Base-by-base conservation (phyloP, 2,113 vertebrate genomes). In the Rhinoptilus africanus region DNA sequence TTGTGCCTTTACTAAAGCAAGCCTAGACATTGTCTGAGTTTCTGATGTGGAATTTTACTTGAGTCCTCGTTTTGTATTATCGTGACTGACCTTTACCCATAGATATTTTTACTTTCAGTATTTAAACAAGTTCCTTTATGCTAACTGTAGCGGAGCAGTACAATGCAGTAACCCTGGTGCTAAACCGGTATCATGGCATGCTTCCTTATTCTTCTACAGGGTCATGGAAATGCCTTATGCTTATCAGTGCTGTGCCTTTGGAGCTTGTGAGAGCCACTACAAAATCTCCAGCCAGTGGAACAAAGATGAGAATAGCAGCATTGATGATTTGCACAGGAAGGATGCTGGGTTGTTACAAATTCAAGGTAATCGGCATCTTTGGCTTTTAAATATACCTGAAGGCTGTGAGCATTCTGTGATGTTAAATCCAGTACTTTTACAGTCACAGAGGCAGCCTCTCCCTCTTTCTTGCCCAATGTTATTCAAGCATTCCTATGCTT, bases 191-290 rank as follows among this genome's bases (percentile, higher is more conserved):
- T 88, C 24, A n/a, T 45, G 21, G 20, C 50, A 12, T 72, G 45
- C 86, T 95, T 87, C 79, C 76, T 96, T 89, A 45, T 93, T 96
- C 50, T 62, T 96, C 75, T 92, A 6, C 97, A 99, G 99, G 97
- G 97, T 99, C 78, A 98, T 99, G 98, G 99, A 99, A 98, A 98
- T 99, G 98, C 99, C 99, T 13, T 99, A 99, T 74, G 98, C 99
- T 67, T 99, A 99, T 83, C 99, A 99, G 94, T 99, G 99, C 81
- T 99, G 99, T 89, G 98, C 98, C 67, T 99, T 99, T 95, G 97
- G 98, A 82, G 97, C 96, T 59, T 99, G 99, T 96, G 99, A 99
- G 92, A 98, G 78, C 76, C 95, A 97, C 92, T 97, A 98, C 76
- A 98, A 98, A 97, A 91, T 98, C 72, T 93, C 98, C 54, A 98